These are phyloP conservation scores for Dendrolimus kikuchii DNA, from an alignment of 1,140 invertebrate genomes.

Conservation along the genomic window DNA sequence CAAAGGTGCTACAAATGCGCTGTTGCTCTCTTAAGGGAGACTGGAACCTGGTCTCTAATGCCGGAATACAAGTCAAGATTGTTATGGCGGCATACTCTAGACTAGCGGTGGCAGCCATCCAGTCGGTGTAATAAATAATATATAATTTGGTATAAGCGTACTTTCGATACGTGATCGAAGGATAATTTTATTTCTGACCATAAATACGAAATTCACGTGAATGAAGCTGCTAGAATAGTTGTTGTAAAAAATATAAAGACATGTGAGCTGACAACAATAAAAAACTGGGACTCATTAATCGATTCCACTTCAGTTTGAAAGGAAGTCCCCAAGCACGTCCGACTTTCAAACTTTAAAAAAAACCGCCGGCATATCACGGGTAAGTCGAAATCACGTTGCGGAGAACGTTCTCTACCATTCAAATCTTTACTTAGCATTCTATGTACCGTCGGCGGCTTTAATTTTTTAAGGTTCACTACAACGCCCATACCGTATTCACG, in stretches of 20 bases:
- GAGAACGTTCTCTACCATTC: conserved; percentile 44
- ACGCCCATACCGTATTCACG: conserved; percentile 58
- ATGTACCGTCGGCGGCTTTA: conserved; percentile 58
- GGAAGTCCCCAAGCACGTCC: conserved; percentile 31
- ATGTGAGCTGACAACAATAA: conserved; percentile 22
- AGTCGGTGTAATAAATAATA: too few species aligned
- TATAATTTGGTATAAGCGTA: too few species aligned
- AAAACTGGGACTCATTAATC: conserved; percentile 35
- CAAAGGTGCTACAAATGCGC: too few species aligned
- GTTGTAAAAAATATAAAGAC: conserved; percentile 4
- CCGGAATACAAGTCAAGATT: too few species aligned
- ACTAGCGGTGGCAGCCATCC: too few species aligned
- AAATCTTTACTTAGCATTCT: conserved; percentile 67
- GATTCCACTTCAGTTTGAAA: conserved; percentile 33
- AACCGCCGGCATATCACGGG: conserved; percentile 38
- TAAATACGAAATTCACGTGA: too few species aligned
- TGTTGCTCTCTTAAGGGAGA: too few species aligned
- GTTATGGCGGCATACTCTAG: too few species aligned
- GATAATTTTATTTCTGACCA: too few species aligned
- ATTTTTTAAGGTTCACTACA: conserved; percentile 61
- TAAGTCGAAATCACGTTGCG: conserved; percentile 44
- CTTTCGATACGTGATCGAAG: too few species aligned
- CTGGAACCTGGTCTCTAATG: too few species aligned
- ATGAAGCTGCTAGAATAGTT: not conserved
- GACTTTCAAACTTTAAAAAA: conserved; percentile 40